These are phyloP conservation scores for Rhingia rostrata DNA, from an alignment of 2,888 invertebrate species.

Conservation along the genomic window DNA sequence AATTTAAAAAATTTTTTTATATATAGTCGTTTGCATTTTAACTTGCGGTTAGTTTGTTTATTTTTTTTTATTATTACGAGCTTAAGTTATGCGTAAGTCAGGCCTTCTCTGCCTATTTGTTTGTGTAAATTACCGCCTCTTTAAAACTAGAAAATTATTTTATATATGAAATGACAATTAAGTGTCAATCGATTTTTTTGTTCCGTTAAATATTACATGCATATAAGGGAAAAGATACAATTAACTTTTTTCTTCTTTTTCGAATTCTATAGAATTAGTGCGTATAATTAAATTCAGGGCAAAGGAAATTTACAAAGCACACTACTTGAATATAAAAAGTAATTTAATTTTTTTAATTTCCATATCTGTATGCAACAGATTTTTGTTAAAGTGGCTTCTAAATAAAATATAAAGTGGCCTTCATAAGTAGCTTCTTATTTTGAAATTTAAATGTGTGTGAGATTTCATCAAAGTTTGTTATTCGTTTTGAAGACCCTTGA, in stretches of 20 bases:
- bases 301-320: conserved; percentile 64
- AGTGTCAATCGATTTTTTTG: background rate
- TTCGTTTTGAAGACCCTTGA: no score
- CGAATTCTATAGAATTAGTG: background rate
- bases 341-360: no score
- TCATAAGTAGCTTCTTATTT: no score
- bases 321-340: conserved; percentile 50
- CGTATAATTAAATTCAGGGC: conserved; percentile 19
- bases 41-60: no score
- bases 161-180: background rate
- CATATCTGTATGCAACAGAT: no score
- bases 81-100: conserved; percentile 9
- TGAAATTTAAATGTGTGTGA: no score
- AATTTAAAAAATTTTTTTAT: background rate
- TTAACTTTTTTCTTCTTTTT: background rate
- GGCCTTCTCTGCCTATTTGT: conserved; percentile 9
- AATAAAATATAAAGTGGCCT: no score
- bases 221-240: background rate
- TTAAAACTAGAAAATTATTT: background rate
- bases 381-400: no score
- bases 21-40: background rate
- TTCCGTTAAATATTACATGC: conserved; percentile 8
- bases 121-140: no score
- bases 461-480: no score
- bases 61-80: conserved; percentile 8